These are phyloP conservation scores for Lathronympha strigana DNA, from an alignment of 2,888 invertebrate species.

Conservation along the genomic window DNA sequence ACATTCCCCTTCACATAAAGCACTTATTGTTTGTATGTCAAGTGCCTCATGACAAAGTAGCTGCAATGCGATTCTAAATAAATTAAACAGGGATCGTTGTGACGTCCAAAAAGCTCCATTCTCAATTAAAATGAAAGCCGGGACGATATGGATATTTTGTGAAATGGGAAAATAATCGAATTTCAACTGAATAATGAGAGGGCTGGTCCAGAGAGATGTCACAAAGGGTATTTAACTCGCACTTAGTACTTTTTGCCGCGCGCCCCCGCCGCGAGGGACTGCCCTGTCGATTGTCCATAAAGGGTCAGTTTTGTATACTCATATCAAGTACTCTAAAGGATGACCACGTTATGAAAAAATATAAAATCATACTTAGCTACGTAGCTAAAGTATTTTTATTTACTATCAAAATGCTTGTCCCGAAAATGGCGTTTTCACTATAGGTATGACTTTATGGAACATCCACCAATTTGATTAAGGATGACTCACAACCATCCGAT, in stretches of 20 bases:
- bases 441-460: too few species aligned
- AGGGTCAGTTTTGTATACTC: constrained; percentile 18
- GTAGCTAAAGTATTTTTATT: not conserved
- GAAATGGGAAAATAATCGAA: constrained; percentile 84
- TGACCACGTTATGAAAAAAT: not conserved
- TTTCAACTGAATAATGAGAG: constrained; percentile 83
- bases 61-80: constrained; percentile 61
- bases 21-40: constrained; percentile 26
- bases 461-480: too few species aligned
- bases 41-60: constrained; percentile 52
- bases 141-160: constrained; percentile 83
- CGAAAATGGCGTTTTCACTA: too few species aligned
- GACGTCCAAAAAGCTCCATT: constrained; percentile 71
- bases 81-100: constrained; percentile 68
- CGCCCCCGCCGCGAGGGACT: constrained; percentile 62
- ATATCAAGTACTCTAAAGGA: not conserved
- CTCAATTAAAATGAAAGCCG: constrained; percentile 81
- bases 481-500: too few species aligned
- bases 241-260: constrained; percentile 81
- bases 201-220: constrained; percentile 73
- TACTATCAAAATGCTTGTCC: too few species aligned
- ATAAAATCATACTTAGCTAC: not conserved
- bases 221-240: constrained; percentile 84
- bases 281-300: constrained; percentile 52
- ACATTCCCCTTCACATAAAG: constrained; percentile 21